These are phyloP conservation scores for Dinoponera quadriceps DNA, from an alignment of 1,140 invertebrate species.

Conservation along the genomic window DNA sequence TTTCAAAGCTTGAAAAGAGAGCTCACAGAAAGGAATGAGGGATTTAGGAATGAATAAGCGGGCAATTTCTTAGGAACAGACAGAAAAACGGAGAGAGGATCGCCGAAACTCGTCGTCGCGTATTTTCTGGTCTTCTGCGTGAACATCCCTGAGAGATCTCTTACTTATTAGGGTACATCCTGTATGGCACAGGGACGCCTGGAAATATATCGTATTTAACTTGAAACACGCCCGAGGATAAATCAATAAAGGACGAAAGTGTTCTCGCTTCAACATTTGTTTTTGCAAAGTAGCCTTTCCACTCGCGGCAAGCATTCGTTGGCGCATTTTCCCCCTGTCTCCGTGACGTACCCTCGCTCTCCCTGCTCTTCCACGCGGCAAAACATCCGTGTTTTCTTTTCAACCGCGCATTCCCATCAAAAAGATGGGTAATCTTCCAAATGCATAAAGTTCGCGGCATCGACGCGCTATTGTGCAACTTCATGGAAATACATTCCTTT, in stretches of 20 bases:
- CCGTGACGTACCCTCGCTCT: not conserved
- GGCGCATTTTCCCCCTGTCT: not conserved
- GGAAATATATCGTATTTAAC: not conserved
- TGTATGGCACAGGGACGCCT: too few relatives aligned
- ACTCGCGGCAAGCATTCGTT: not conserved
- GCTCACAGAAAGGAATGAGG: too few relatives aligned
- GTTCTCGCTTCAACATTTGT: not conserved
- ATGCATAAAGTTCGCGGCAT: slow-evolving; percentile 11
- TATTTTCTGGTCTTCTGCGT: too few relatives aligned
- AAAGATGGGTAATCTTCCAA: slow-evolving; percentile 34
- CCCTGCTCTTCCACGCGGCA: not conserved
- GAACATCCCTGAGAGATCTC: too few relatives aligned
- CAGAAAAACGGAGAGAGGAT: too few relatives aligned
- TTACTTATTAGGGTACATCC: too few relatives aligned
- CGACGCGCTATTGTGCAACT: slow-evolving; percentile 3
- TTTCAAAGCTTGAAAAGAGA: too few relatives aligned
- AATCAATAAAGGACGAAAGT: not conserved
- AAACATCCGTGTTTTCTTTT: slow-evolving; percentile 22
- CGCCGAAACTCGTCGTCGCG: too few relatives aligned
- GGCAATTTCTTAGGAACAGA: too few relatives aligned
- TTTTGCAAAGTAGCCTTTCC: not conserved
- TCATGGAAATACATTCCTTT: slow-evolving; percentile 2
- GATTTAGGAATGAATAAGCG: too few relatives aligned
- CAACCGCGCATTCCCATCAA: not conserved
- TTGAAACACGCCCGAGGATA: not conserved